Conservation (phyloP, 2,888 invertebrate genomes). For the Eupithecia dodoneata region DNA sequence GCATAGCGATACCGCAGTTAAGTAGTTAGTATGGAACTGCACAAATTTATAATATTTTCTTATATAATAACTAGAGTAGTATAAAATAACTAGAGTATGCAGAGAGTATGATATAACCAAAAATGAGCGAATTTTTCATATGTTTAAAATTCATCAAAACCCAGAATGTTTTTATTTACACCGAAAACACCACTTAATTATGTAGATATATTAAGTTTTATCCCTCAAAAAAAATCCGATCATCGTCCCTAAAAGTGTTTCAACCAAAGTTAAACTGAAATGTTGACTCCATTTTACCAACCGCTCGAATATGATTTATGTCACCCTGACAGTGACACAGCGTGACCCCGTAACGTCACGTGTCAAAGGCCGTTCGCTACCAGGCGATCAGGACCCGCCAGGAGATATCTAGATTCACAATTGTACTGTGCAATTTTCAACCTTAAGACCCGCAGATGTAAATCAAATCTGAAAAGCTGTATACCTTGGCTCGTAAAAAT, state of each 20-base stretch:
- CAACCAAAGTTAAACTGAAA: background rate
- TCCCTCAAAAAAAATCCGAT: background rate
- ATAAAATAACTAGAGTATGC: no score
- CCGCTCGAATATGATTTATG: conserved; percentile 1
- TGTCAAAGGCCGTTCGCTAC: conserved; percentile 72
- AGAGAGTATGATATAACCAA: background rate
- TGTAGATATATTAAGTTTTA: background rate
- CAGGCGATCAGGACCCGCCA: conserved; percentile 58
- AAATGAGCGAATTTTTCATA: background rate
- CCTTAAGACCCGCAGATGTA: background rate
- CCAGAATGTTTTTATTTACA: background rate
- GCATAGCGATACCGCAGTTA: background rate
- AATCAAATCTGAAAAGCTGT: conserved; percentile 9
- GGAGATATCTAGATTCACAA: conserved; percentile 43
- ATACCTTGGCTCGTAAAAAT: background rate
- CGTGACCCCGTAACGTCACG: conserved; percentile 70
- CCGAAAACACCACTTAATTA: background rate
- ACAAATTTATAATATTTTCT: no score
- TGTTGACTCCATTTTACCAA: background rate
- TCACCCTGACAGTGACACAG: conserved; percentile 30
- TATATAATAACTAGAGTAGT: no score
- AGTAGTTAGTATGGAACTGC: background rate
- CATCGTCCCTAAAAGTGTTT: background rate
- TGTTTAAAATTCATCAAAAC: background rate
- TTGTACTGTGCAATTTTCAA: conserved; percentile 35